These are phyloP conservation scores for Chymomyza caudatula DNA, from an alignment of 2,888 invertebrate species.

Conservation along the genomic window DNA sequence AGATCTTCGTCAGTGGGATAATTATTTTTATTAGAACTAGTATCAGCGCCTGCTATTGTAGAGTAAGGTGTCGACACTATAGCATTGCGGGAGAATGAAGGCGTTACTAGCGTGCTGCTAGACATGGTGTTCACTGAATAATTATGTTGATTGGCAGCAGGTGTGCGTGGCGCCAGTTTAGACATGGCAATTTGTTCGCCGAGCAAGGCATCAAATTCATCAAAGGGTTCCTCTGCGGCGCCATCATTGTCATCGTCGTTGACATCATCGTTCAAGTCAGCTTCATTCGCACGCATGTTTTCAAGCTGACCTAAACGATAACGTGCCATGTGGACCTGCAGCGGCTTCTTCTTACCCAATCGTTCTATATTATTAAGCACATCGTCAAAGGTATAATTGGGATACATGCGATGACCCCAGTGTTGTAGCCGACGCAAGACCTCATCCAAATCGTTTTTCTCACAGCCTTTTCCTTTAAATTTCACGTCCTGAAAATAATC, in stretches of 20 bases:
- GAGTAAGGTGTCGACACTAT: conserved; percentile 72
- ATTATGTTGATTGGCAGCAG: conserved; percentile 45
- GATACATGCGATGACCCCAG: conserved; percentile 95
- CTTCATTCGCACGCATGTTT: conserved; percentile 71
- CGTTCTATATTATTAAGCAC: conserved; percentile 88
- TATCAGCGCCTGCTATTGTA: conserved; percentile 5
- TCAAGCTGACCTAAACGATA: conserved; percentile 79
- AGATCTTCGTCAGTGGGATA: conserved; percentile 32
- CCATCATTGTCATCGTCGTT: conserved; percentile 65
- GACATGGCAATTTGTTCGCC: conserved; percentile 83
- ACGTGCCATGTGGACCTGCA: conserved; percentile 85
- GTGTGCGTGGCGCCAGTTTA: conserved; percentile 72
- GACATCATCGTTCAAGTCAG: conserved; percentile 79
- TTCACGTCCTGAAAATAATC: conserved; percentile 89
- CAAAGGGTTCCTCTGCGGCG: conserved; percentile 78
- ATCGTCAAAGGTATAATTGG: conserved; percentile 92
- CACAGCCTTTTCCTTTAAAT: conserved; percentile 88
- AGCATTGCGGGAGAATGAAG: conserved; percentile 67
- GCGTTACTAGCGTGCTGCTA: conserved; percentile 54
- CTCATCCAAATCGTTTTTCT: conserved; percentile 88
- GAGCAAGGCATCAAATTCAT: conserved; percentile 83
- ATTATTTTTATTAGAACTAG: conserved; percentile 9
- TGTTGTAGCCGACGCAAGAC: conserved; percentile 91
- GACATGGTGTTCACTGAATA: conserved; percentile 32
- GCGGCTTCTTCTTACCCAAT: conserved; percentile 88